A percentile compares a stretch with the other conserved stretches of the same genome.
Conservation (phyloP, 92 coral and sea anemone species). For the Blastomussa wellsi region DNA sequence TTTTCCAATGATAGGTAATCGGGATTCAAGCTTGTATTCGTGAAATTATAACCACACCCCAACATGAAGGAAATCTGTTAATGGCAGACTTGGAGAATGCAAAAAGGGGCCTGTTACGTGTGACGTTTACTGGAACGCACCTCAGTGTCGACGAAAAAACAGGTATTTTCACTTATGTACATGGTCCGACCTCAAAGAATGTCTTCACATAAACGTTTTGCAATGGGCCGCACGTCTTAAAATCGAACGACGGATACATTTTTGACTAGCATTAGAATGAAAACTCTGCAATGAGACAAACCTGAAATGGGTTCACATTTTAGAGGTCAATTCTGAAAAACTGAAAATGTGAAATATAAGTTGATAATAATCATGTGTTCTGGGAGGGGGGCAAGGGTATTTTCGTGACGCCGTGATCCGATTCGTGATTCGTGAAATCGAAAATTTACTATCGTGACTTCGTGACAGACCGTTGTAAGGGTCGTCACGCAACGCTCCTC, state of each 20-base stretch:
- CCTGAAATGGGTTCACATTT: too few species aligned
- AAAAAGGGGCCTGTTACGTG: neutral
- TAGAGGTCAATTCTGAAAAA: too few species aligned
- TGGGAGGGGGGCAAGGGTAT: too few species aligned
- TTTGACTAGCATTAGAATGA: too few species aligned
- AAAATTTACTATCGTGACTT: too few species aligned
- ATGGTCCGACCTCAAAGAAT: neutral
- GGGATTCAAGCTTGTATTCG: neutral
- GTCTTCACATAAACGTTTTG: neutral
- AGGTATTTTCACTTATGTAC: neutral
- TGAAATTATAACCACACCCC: neutral
- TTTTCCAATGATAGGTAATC: neutral
- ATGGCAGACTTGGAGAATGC: neutral
- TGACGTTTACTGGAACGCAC: slow-evolving; percentile 11
- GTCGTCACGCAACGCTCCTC: too few species aligned
- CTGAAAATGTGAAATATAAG: too few species aligned
- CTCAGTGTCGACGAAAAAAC: neutral
- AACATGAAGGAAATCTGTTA: neutral
- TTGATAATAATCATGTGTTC: too few species aligned
- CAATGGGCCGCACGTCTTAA: neutral
- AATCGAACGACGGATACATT: neutral
- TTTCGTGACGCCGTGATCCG: too few species aligned
- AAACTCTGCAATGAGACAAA: too few species aligned
- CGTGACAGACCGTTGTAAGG: too few species aligned
- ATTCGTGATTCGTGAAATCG: too few species aligned